These are phyloP conservation scores for Sebastolobus alascanus DNA, from an alignment of 2,797 vertebrate species.

Conservation along the genomic window DNA sequence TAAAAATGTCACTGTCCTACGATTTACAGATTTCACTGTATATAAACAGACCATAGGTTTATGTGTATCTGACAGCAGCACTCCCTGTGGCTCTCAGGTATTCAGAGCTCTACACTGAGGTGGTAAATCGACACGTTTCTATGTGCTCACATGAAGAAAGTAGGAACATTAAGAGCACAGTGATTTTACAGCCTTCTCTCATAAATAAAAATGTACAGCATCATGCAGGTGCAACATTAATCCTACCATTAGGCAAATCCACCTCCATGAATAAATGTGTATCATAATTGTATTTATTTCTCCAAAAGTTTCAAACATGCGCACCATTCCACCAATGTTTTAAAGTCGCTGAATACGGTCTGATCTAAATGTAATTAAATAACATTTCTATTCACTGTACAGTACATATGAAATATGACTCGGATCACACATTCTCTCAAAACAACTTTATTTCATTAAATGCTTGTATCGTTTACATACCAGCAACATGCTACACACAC, in stretches of 20 bases:
- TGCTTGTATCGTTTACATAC: neutral
- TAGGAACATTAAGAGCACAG: neutral
- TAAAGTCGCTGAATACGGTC: neutral
- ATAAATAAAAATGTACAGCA: neutral
- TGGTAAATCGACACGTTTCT: neutral
- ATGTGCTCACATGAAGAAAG: neutral
- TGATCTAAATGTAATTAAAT: conserved; percentile 2
- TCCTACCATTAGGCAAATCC: neutral
- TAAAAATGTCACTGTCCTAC: too few species aligned
- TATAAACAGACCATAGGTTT: too few species aligned
- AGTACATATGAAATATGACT: conserved; percentile 1
- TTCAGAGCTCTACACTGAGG: too few species aligned
- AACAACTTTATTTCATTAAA: neutral
- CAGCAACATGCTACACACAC: neutral
- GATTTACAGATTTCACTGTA: neutral
- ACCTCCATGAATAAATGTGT: neutral
- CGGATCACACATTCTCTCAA: neutral
- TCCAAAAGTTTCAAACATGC: neutral
- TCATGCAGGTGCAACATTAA: neutral
- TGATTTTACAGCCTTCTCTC: neutral
- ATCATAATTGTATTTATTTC: neutral
- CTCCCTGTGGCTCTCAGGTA: too few species aligned
- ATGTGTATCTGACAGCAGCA: neutral
- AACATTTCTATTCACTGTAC: neutral
- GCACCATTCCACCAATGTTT: neutral